Evolutionary conservation across 2,888 invertebrate genomes (phyloP).

Genomic region (Serrognathus titanus): DNA sequence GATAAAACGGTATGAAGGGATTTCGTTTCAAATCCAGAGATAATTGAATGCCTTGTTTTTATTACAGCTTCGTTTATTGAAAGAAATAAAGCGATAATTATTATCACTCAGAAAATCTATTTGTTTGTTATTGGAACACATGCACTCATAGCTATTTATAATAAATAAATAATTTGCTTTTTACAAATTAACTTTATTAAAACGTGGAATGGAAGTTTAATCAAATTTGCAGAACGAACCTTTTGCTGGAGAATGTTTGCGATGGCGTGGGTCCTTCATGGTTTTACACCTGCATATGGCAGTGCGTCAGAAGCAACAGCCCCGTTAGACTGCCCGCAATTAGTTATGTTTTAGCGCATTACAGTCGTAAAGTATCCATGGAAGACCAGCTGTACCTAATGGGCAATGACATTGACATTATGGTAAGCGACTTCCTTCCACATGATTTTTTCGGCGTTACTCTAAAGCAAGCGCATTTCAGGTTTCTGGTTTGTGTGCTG

Average conservation of each 20-base stretch:
- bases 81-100: too few relatives aligned
- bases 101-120: too few relatives aligned
- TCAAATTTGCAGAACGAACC: slow-evolving; percentile 53
- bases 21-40: not conserved
- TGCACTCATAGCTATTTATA: too few relatives aligned
- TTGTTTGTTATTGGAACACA: too few relatives aligned
- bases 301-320: slow-evolving; percentile 77
- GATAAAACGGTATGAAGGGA: not conserved
- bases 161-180: too few relatives aligned
- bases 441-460: not conserved
- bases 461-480: slow-evolving; percentile 33
- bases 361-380: slow-evolving; percentile 73
- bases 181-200: too few relatives aligned
- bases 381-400: slow-evolving; percentile 79
- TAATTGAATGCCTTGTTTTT: not conserved
- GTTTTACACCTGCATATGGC: slow-evolving; percentile 88
- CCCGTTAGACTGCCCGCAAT: slow-evolving; percentile 79
- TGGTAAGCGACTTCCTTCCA: slow-evolving; percentile 54
- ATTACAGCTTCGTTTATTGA: too few relatives aligned
- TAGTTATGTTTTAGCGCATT: slow-evolving; percentile 74
- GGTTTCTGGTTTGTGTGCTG: slow-evolving; percentile 74
- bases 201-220: not conserved
- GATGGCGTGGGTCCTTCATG: slow-evolving; percentile 71
- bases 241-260: slow-evolving; percentile 67
- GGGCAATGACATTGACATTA: slow-evolving; percentile 78